Evolutionary conservation across 2,113 vertebrate species (phyloP), one percentile per base, ranked within the genome.

Genomic region (Boulengerochromis microlepis): DNA sequence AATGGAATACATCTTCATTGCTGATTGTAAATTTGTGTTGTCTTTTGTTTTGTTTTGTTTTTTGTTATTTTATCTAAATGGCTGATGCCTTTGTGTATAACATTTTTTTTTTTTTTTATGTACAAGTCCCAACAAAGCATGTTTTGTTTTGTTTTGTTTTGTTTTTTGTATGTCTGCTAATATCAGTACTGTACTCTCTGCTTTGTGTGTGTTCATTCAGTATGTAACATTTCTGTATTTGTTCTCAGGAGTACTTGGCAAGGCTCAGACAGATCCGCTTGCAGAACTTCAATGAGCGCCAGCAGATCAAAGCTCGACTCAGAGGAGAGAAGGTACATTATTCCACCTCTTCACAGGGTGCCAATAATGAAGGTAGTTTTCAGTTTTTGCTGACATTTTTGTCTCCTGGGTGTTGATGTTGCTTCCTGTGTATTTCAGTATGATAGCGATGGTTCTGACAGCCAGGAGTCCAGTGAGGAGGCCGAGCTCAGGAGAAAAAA

Each of bases 271-370:
- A 99, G 94, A 99, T 99, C 93, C 96, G 99, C 76, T 94, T 99
- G 91, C 98, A 99, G 91, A 99, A 99, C 96, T 99, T 99, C 85
- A 99, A 99, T 82, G 99, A 99, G 90, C 97, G 99, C 52, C 99
- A 98, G 86, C 97, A 99, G 95, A 98, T 99, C 88, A 98, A 97
- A 98, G 99, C 98, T 24, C 97, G 97, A 84, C 97, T 99, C 93
- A 95, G 97, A 96, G 99, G 99, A 94, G 98, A 98, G 92, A 98
- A 98, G 97, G 98, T 97, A 95, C 42, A 10, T 54, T 50, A 59
- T 45, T 61, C 22, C 40, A 6, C 47, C 83, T 50, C 10, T 74
- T 74, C 53, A 40, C 5, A 82, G 52, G 57, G 10, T 6, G 19
- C 10, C 11, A 40, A 47, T 74, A n/a, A 80, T 64, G 4, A 40